Evolutionary conservation across 2,888 invertebrate species (phyloP).

Genomic region (Cerceris rybyensis): DNA sequence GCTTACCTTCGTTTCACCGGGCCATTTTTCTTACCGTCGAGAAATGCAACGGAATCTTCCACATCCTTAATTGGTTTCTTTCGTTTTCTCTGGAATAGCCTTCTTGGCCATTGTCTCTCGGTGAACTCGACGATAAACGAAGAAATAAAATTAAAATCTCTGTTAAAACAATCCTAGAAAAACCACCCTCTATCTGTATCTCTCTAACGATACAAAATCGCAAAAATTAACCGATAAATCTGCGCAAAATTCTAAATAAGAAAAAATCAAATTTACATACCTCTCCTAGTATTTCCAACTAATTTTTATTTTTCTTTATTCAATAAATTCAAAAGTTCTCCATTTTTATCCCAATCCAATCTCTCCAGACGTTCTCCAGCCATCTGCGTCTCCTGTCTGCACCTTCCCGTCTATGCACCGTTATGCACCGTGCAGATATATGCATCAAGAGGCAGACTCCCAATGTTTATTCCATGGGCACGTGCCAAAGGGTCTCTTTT

Average conservation of each 20-base stretch:
- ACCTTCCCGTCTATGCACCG: slow-evolving; percentile 28
- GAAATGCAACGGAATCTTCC: slow-evolving; percentile 10
- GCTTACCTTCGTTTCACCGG: slow-evolving; percentile 4
- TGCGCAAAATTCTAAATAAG: no score
- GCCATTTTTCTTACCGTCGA: slow-evolving; percentile 38
- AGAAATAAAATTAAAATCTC: no score
- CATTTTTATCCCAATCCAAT: neutral
- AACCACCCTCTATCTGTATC: no score
- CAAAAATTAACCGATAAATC: no score
- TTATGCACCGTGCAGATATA: slow-evolving; percentile 28
- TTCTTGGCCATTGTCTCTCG: neutral
- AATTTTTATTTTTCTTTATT: no score
- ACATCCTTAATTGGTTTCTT: slow-evolving; percentile 35
- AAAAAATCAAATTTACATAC: no score
- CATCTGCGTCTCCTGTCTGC: slow-evolving; percentile 40
- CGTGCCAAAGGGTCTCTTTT: slow-evolving; percentile 55
- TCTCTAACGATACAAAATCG: no score
- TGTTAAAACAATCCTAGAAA: neutral
- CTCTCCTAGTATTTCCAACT: no score
- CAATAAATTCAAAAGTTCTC: neutral
- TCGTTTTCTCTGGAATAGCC: slow-evolving; percentile 2
- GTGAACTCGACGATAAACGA: no score
- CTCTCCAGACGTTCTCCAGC: neutral
- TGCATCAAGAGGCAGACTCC: slow-evolving; percentile 28
- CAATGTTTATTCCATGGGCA: slow-evolving; percentile 55